Evolutionary conservation across 2,888 invertebrate species (phyloP), one percentile per base, ranked within the genome.

Genomic region (Cancer borealis): DNA sequence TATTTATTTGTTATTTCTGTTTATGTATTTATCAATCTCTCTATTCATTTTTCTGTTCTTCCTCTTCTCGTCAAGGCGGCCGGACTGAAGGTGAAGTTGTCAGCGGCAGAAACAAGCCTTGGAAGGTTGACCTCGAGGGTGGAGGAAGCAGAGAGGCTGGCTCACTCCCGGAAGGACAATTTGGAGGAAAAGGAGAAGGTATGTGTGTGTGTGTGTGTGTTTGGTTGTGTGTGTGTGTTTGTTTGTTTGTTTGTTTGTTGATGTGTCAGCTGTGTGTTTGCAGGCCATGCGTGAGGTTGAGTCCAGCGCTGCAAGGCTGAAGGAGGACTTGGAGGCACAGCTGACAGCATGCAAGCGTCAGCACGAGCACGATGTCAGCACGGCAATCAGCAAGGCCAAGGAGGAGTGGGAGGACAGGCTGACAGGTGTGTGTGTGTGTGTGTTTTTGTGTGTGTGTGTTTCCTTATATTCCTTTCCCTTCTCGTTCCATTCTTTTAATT

Each of bases 181-280:
- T 6, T 92, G 90, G 94, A 94, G 66, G 94, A 94, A 12, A 92
- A 92, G 66, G 94, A 92, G 30, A 94, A 94, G 92, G 94, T 94
- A 21, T 46, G 46, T 46, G 5, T 73, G 73, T 73, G 26, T 73
- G 26, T 17, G 1, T 54, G 54, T 54, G 54, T 54, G 1, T 54
- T 3, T 94, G 39, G 21, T n/a, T 39, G 94, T 94, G 39, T 39
- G 45, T 39, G 92, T 92, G 45, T 45, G 45, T 26, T 91, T 91
- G 21, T 46, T 8, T 73, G 5, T 73, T 26, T 26, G 73, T 73
- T 5, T 73, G 73, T 73, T 8, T 54, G 54, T 14, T 54, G 54
- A 14, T 3, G 1, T 2, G 14, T 14, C 2, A 54, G 12, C 1
- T 88, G 26, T n/a, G 0, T 6, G 30, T 39, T 60, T 92, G 6